These are phyloP conservation scores for Apis laboriosa DNA, from an alignment of 1,140 invertebrate genomes.

Conservation along the genomic window DNA sequence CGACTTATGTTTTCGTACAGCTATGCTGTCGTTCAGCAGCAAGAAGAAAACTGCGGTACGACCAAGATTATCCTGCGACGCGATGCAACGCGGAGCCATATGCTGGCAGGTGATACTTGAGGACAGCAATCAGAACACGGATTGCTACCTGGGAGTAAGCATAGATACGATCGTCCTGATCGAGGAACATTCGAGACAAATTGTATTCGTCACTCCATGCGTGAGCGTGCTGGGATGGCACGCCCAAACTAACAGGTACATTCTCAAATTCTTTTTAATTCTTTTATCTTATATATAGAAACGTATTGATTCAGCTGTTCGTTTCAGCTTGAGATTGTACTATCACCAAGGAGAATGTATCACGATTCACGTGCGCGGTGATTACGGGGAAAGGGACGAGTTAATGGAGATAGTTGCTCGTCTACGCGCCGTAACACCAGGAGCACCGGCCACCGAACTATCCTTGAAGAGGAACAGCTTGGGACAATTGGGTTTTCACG, in stretches of 20 bases:
- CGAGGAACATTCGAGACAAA: slow-evolving; percentile 90
- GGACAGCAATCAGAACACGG: slow-evolving; percentile 86
- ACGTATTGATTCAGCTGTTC: too few relatives aligned
- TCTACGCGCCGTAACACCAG: slow-evolving; percentile 87
- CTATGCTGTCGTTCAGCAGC: slow-evolving; percentile 86
- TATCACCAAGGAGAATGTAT: slow-evolving; percentile 94
- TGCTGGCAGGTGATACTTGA: slow-evolving; percentile 89
- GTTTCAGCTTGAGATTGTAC: slow-evolving; percentile 84
- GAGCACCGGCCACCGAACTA: slow-evolving; percentile 88
- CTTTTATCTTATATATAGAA: not conserved
- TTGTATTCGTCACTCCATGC: slow-evolving; percentile 93
- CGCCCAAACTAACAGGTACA: slow-evolving; percentile 84
- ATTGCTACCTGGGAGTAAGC: slow-evolving; percentile 94
- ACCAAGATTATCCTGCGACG: slow-evolving; percentile 86
- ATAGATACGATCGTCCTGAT: slow-evolving; percentile 93
- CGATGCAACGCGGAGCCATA: slow-evolving; percentile 87
- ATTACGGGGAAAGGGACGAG: slow-evolving; percentile 87
- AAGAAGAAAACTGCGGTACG: slow-evolving; percentile 87
- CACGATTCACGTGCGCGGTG: slow-evolving; percentile 85
- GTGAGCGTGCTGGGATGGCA: slow-evolving; percentile 92
- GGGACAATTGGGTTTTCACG: slow-evolving; percentile 96
- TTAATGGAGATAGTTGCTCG: slow-evolving; percentile 89
- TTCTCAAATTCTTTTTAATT: too few relatives aligned
- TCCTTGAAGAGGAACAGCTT: slow-evolving; percentile 89
- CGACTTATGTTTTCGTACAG: slow-evolving; percentile 67